phyloP scores from a whole-genome alignment of 2,113 vertebrate species.

The Melierax canorus region DNA sequence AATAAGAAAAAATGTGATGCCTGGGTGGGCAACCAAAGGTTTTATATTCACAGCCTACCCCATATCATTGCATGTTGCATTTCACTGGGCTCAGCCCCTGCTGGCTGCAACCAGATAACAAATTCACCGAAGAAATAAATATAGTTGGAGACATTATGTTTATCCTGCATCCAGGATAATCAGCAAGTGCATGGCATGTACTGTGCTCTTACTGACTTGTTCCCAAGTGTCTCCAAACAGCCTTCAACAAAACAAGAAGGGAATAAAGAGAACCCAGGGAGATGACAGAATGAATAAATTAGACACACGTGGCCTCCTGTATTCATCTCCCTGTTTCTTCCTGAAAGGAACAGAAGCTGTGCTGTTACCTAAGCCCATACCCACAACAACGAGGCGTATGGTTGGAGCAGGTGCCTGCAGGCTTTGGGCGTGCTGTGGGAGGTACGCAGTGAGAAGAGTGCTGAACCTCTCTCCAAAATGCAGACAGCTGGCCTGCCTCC shows the following conservation, averaged over 20 bases:
- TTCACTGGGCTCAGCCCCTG: background rate
- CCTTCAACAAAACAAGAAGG: background rate
- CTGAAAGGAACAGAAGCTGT: background rate
- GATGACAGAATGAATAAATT: conserved; percentile 1
- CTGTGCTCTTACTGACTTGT: background rate
- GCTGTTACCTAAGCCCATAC: background rate
- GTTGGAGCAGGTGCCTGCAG: background rate
- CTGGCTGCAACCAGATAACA: background rate
- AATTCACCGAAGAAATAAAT: background rate
- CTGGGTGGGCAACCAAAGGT: background rate
- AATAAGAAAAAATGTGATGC: background rate
- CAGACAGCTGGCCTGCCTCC: background rate
- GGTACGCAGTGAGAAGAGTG: background rate
- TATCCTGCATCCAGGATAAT: background rate
- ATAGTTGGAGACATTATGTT: background rate
- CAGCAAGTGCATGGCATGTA: background rate
- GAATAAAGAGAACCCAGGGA: background rate
- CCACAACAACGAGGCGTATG: background rate
- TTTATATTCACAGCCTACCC: background rate
- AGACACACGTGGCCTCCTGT: background rate
- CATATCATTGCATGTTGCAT: background rate
- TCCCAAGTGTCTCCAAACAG: conserved; percentile 1
- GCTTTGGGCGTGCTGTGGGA: background rate
- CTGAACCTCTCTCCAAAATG: background rate
- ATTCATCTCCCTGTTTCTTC: background rate